Evolutionary conservation across 2,888 invertebrate genomes (phyloP), one percentile per base, ranked within the genome.

Genomic region (Agrochola macilenta): DNA sequence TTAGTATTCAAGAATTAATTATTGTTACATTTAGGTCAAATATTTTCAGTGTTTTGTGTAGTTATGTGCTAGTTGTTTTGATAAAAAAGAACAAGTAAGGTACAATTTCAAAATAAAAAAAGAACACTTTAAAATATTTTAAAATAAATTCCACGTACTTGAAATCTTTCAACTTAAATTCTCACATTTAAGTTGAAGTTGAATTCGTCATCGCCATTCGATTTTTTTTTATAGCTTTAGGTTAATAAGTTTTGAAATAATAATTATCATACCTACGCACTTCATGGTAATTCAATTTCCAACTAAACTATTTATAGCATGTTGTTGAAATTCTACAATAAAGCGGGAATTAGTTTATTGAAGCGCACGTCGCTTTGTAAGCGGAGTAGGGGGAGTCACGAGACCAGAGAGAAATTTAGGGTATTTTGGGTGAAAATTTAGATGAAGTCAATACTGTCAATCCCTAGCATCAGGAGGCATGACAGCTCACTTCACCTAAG

Each of bases 251-350:
- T 57, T 39, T 65, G 43, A 74, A 69, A 69, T 69, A 82, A 66
- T 69, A 69, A 82, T n/a, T n/a, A n/a, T n/a, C n/a, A 69, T 35
- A n/a, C 14, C 68, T 46, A 68, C 49, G 49, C 35, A 17, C 57
- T 70, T 39, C 54, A 49, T 68, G 54, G 57, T 66, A 74, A 79
- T 83, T 81, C 69, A 77, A 82, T 74, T 69, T n/a, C 26, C 49
- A 71, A 70, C 69, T 68, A 66, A 76, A 76, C 65, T 30, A 75
- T 73, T 74, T 72, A 63, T n/a, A 49, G 30, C 52, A 12, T 46
- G 61, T 57, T 65, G 46, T 71, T 61, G 57, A 68, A 78, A 74
- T 76, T 72, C 52, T 30, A 72, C 66, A 65, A 69, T 81, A 54
- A 69, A 74, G 17, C 23, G 23, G 9, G 46, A 26, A 54, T 71